phyloP scores from a whole-genome alignment of 92 coral and sea anemone species.

The Scolanthus callimorphus region DNA sequence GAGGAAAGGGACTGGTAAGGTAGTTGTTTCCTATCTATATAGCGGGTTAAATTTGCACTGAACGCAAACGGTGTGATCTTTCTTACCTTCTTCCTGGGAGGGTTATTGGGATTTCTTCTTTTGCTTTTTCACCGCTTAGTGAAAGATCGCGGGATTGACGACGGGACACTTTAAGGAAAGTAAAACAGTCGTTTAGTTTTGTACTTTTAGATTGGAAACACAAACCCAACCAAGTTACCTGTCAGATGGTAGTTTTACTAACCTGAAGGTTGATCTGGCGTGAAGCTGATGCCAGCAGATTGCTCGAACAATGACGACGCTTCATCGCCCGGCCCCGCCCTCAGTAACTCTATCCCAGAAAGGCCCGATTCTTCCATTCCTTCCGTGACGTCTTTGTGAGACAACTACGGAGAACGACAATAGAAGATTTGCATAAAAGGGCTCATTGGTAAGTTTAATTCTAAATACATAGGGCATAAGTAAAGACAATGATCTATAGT shows the following conservation, averaged over 20 bases:
- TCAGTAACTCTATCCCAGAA: constrained; percentile 36
- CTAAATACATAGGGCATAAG: too few species aligned
- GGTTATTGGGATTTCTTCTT: constrained; percentile 10
- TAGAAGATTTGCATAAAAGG: too few species aligned
- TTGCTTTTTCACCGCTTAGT: constrained; percentile 23
- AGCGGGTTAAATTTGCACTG: not conserved
- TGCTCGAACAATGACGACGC: constrained; percentile 44
- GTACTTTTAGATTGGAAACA: too few species aligned
- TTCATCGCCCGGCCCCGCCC: constrained; percentile 24
- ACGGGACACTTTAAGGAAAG: constrained; percentile 15
- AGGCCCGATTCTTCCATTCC: constrained; percentile 14
- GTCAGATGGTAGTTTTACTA: too few species aligned
- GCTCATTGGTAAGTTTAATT: too few species aligned
- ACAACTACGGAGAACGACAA: too few species aligned
- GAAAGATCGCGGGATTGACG: constrained; percentile 33
- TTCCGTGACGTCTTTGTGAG: too few species aligned
- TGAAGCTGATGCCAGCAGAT: constrained; percentile 27
- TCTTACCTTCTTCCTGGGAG: constrained; percentile 13
- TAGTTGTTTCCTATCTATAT: not conserved
- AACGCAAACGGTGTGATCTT: not conserved
- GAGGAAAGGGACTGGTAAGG: not conserved
- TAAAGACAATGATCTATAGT: too few species aligned
- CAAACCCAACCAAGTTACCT: too few species aligned
- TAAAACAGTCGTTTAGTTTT: too few species aligned
- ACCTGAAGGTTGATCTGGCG: constrained; percentile 39